phyloP scores from a whole-genome alignment of 1,140 invertebrate genomes.

The Drosophila willistoni region DNA sequence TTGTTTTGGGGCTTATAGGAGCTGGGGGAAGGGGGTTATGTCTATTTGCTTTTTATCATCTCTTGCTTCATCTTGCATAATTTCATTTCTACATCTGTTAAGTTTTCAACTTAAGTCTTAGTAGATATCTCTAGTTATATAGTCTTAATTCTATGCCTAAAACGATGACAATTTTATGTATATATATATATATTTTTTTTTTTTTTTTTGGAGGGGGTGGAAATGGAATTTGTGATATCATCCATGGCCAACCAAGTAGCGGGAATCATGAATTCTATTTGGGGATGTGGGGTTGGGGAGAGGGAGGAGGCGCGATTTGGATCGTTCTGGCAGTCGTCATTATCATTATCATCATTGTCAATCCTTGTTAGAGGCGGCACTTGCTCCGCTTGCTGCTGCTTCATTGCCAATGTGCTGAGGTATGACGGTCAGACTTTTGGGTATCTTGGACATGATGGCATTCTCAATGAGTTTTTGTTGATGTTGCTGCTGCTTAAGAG shows the following conservation, averaged over 20 bases:
- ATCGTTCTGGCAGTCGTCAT: slow-evolving; percentile 11
- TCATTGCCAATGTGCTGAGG: slow-evolving; percentile 84
- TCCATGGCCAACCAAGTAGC: slow-evolving; percentile 9
- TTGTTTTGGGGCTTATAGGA: no score
- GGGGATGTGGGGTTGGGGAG: no score
- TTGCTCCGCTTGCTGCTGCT: neutral
- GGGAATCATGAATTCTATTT: neutral
- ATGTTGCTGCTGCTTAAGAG: slow-evolving; percentile 57
- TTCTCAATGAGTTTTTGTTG: slow-evolving; percentile 75
- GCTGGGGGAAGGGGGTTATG: neutral
- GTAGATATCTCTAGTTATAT: neutral
- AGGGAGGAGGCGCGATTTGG: neutral
- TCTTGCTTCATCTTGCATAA: neutral
- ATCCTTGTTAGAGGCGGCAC: neutral
- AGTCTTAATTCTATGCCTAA: slow-evolving; percentile 2
- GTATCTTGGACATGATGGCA: slow-evolving; percentile 88
- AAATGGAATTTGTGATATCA: slow-evolving; percentile 38
- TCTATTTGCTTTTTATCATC: neutral
- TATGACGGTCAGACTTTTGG: slow-evolving; percentile 90
- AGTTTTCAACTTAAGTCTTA: slow-evolving; percentile 17
- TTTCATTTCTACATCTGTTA: slow-evolving; percentile 11
- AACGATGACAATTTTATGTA: neutral
- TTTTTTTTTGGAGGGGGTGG: neutral
- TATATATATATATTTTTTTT: neutral
- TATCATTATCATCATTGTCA: no score